Evolutionary conservation across 2,797 vertebrate genomes (phyloP), one percentile per base, ranked within the genome.

Genomic region (Sorex maritimensis): DNA sequence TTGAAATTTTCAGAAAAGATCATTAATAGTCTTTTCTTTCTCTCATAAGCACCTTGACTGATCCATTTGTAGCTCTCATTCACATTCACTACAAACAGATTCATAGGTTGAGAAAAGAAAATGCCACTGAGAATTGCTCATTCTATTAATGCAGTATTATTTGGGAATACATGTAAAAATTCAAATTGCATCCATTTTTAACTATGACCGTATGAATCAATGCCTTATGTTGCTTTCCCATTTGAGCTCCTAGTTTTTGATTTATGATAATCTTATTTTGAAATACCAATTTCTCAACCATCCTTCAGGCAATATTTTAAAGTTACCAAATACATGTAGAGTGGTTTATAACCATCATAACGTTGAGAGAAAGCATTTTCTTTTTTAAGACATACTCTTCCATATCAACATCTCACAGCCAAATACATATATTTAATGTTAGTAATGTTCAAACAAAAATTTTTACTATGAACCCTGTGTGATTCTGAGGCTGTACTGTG

Each of bases 301-400:
- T 95, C 94, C 81, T 96, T 38, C 17, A 3, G 75, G 75, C 67
- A 87, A 46, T 93, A 77, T 82, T 95, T 95, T 90, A 73, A 88
- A 96, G 81, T 74, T 94, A 65, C 83, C 61, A 86, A 92, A 81
- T 94, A 14, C 81, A 83, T 81, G 94, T 73, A 73, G 83, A 96
- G 78, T 89, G 55, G 71, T 96, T 96, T 96, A 95, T 96, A 81
- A 95, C 84, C 87, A 95, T 92, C 87, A 75, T 96, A 92, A 96
- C 86, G 65, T 63, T 58, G 80, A 93, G 72, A 95, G 58, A 95
- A 95, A 94, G 73, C 58, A 81, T 65, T 95, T 95, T 86, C 81
- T 92, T 82, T 88, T 96, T 96, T 93, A 93, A 94, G 93, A 91
- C n/a, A 41, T 86, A 75, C 77, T 61, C 75, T 89, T 92, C 61